These are phyloP conservation scores for Tetheella fluctuosa DNA, from an alignment of 2,888 invertebrate species.

Conservation along the genomic window DNA sequence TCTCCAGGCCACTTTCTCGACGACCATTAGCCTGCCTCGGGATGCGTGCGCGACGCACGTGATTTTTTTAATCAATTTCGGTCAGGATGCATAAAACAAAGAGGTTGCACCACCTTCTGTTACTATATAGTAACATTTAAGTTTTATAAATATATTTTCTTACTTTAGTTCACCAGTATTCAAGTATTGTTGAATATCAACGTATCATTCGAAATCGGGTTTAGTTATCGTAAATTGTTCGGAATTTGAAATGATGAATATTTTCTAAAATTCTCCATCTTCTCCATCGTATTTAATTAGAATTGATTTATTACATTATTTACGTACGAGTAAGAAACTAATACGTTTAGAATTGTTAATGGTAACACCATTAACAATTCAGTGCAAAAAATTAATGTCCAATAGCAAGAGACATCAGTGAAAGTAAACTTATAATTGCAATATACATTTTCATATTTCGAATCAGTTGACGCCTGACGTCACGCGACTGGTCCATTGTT, in stretches of 20 bases:
- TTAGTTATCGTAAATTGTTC: too few relatives aligned
- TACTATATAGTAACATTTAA: too few relatives aligned
- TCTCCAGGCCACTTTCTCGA: slow-evolving; percentile 67
- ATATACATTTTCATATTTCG: slow-evolving; percentile 10
- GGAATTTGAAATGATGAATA: too few relatives aligned
- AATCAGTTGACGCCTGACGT: slow-evolving; percentile 29
- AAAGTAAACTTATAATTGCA: slow-evolving; percentile 7
- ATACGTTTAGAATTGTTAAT: slow-evolving; percentile 1
- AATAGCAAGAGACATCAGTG: slow-evolving; percentile 5
- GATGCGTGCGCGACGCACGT: slow-evolving; percentile 43
- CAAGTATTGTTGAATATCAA: too few relatives aligned
- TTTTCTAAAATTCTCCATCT: neutral
- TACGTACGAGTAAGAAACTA: neutral
- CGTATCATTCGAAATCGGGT: too few relatives aligned
- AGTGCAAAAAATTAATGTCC: slow-evolving; percentile 9
- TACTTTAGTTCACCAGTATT: too few relatives aligned
- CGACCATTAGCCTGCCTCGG: slow-evolving; percentile 50
- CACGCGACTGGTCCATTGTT: slow-evolving; percentile 36
- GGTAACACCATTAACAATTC: too few relatives aligned
- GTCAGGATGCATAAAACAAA: slow-evolving; percentile 8
- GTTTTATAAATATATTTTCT: too few relatives aligned
- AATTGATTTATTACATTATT: neutral
- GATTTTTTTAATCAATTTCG: slow-evolving; percentile 48
- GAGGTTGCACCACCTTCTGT: neutral
- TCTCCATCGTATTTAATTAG: neutral